Conservation (phyloP, 2,113 vertebrate genomes). For the Cheirogaleus medius region DNA sequence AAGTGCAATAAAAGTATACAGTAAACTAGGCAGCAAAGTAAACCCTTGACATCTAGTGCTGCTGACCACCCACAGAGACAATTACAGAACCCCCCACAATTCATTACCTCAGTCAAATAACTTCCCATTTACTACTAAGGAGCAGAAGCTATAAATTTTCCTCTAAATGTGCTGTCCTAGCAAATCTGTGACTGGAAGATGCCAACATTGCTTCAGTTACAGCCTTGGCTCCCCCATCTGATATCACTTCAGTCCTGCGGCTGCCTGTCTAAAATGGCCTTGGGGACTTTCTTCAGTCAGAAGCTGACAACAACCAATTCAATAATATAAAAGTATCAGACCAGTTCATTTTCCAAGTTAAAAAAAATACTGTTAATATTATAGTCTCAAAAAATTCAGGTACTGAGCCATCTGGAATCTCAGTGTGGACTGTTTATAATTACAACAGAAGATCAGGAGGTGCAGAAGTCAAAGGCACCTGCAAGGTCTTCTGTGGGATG, state of each 20-base stretch:
- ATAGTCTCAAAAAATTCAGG: conserved; percentile 23
- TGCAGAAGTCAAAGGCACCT: not conserved
- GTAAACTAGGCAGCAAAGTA: conserved; percentile 45
- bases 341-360: conserved; percentile 50
- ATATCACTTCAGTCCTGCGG: not conserved
- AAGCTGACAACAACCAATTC: conserved; percentile 15
- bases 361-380: conserved; percentile 45
- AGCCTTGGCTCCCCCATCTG: not conserved
- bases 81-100: not conserved
- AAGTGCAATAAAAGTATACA: conserved; percentile 62
- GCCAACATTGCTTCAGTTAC: conserved; percentile 25
- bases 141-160: conserved; percentile 64
- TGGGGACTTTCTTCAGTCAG: not conserved
- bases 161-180: conserved; percentile 61
- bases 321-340: conserved; percentile 32
- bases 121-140: conserved; percentile 56
- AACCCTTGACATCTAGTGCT: conserved; percentile 49
- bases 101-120: conserved; percentile 33
- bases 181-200: conserved; percentile 60
- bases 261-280: conserved; percentile 15
- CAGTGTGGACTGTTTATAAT: not conserved
- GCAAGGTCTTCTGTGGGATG: not conserved
- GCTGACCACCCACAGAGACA: conserved; percentile 49
- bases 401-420: conserved; percentile 33
- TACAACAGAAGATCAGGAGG: not conserved